Conservation (phyloP, 2,888 invertebrate species). For the Drosophila stalkeri region DNA sequence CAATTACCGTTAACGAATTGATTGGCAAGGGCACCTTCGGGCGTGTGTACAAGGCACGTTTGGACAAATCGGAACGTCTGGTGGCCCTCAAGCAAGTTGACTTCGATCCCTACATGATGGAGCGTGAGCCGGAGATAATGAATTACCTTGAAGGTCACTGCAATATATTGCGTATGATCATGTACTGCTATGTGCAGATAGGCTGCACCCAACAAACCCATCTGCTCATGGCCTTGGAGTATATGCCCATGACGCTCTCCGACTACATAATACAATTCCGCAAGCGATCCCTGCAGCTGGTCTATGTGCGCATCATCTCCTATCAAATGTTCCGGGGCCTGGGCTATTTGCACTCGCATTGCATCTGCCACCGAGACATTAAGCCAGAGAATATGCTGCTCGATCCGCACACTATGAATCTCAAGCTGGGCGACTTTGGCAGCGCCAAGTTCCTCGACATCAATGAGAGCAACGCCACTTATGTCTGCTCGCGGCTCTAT, state of each 20-base stretch:
- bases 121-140: constrained; percentile 99
- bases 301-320: constrained; percentile 99
- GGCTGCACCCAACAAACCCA: constrained; percentile 96
- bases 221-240: constrained; percentile 99
- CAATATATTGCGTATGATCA: constrained; percentile 99
- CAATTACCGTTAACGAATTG: constrained; percentile 87
- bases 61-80: constrained; percentile 96
- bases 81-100: constrained; percentile 99
- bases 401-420: constrained; percentile 97
- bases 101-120: constrained; percentile 99
- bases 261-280: constrained; percentile 96
- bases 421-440: constrained; percentile 99
- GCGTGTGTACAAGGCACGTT: constrained; percentile 98
- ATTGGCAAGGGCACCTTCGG: constrained; percentile 99
- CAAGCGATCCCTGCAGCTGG: constrained; percentile 95
- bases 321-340: constrained; percentile 99
- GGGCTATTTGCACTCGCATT: constrained; percentile 98
- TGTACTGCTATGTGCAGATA: constrained; percentile 99
- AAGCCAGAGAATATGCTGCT: constrained; percentile 99
- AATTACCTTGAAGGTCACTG: constrained; percentile 96
- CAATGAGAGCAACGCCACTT: constrained; percentile 98
- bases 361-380: constrained; percentile 99
- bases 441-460: constrained; percentile 98
- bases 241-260: constrained; percentile 89
- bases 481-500: constrained; percentile 99